Evolutionary conservation across 2,797 vertebrate genomes (phyloP), one percentile per base, ranked within the genome.

Genomic region (Micropoecilia bifurca): DNA sequence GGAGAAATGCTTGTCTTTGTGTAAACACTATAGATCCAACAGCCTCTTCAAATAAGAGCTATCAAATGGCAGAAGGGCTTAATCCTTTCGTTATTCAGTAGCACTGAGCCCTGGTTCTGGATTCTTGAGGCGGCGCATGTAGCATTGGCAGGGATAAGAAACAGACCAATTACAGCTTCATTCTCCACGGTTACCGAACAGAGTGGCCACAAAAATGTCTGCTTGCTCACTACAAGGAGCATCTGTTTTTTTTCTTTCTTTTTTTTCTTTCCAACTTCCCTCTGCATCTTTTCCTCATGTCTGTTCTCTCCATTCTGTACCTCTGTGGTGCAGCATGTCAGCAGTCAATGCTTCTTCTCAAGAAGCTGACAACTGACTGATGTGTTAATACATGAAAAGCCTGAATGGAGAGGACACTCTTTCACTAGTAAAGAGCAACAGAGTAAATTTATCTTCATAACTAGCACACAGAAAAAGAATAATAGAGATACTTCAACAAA

Each of bases 161-260:
- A 92, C 77, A 63, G 74, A 66, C 90, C 92, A 93, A 93, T 93
- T 91, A 92, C 79, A 66, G 77, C 87, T 91, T 90, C 87, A 77
- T 87, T 91, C 90, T 90, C 95, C 93, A 91, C 61, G 91, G 94
- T 84, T 89, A 95, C 95, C 91, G 80, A 85, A 85, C 36, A 83
- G 87, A 92, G 90, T 57, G 76, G 59, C 90, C 82, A 43, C 91
- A 95, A 94, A 94, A 93, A 93, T 92, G 90, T 89, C 88, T 89
- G 84, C 90, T 81, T 69, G 85, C 83, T 85, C 85, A 89, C 87
- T 92, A 91, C 79, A 90, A 87, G 83, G 78, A 84, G 84, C 83
- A 87, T 91, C 86, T 90, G 89, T 89, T 89, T 57, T 77, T 45
- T 66, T 41, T 72, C 53, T 36, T 69, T 71, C 25, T 22, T 47